These are phyloP conservation scores for Falco berigora DNA, from an alignment of 2,797 vertebrate species.

Conservation along the genomic window DNA sequence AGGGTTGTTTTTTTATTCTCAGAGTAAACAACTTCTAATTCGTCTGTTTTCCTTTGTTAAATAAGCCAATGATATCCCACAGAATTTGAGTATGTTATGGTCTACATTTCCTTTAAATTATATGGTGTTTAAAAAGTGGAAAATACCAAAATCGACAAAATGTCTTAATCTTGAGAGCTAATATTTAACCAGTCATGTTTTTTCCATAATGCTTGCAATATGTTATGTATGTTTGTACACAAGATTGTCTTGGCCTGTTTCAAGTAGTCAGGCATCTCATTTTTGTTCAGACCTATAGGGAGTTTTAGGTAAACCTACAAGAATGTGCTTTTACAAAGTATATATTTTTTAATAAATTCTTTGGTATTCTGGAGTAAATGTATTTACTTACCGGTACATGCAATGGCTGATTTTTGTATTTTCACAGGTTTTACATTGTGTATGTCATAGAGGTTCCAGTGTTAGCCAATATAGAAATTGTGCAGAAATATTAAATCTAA, in stretches of 20 bases:
- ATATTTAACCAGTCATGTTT: constrained; percentile 63
- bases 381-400: constrained; percentile 72
- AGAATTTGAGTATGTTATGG: neutral
- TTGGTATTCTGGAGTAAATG: constrained; percentile 69
- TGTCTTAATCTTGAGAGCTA: constrained; percentile 60
- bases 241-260: constrained; percentile 75
- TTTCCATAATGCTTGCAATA: constrained; percentile 75
- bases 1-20: neutral
- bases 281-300: constrained; percentile 74
- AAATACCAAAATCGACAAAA: neutral
- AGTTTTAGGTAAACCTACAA: constrained; percentile 76
- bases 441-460: constrained; percentile 76
- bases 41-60: constrained; percentile 60
- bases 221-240: constrained; percentile 54
- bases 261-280: constrained; percentile 74
- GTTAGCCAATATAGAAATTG: constrained; percentile 75
- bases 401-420: constrained; percentile 73
- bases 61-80: neutral
- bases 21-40: constrained; percentile 8
- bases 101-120: neutral
- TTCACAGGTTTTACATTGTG: constrained; percentile 76
- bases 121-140: neutral
- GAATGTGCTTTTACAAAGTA: constrained; percentile 78
- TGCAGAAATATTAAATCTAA: constrained; percentile 69
- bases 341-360: constrained; percentile 64